phyloP scores from a whole-genome alignment of 2,888 invertebrate species.

The Microctonus aethiopoides region DNA sequence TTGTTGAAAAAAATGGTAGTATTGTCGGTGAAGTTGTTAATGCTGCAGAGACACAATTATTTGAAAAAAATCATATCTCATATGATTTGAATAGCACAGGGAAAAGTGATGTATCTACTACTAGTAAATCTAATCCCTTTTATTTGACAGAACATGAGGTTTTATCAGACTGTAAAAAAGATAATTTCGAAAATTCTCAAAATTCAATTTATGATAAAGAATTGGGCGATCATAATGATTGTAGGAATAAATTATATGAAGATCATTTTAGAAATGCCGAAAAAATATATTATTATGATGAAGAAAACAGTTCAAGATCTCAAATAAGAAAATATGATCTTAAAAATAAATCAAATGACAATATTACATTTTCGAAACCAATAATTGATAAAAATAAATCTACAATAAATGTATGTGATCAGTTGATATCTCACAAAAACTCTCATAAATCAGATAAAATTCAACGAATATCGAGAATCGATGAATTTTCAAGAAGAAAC shows the following conservation, averaged over 20 bases:
- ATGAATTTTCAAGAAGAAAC: conserved; percentile 50
- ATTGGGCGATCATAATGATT: background rate
- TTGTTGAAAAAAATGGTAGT: conserved; percentile 36
- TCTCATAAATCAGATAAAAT: conserved; percentile 36
- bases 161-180: conserved; percentile 24
- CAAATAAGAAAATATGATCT: conserved; percentile 22
- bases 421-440: conserved; percentile 35
- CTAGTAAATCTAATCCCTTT: conserved; percentile 40
- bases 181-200: conserved; percentile 40
- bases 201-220: conserved; percentile 44
- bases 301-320: conserved; percentile 45
- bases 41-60: conserved; percentile 36
- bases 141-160: conserved; percentile 44
- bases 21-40: conserved; percentile 28
- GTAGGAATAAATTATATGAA: conserved; percentile 41
- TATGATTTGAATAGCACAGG: conserved; percentile 39
- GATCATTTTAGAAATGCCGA: conserved; percentile 59
- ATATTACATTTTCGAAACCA: conserved; percentile 31
- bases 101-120: conserved; percentile 50
- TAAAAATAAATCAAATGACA: conserved; percentile 5
- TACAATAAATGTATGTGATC: background rate
- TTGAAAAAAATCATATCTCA: conserved; percentile 43
- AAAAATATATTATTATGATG: conserved; percentile 55
- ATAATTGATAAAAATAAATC: conserved; percentile 4
- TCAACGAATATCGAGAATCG: conserved; percentile 54